These are phyloP conservation scores for Alectoris magna DNA, from an alignment of 2,797 vertebrate species.

Conservation along the genomic window DNA sequence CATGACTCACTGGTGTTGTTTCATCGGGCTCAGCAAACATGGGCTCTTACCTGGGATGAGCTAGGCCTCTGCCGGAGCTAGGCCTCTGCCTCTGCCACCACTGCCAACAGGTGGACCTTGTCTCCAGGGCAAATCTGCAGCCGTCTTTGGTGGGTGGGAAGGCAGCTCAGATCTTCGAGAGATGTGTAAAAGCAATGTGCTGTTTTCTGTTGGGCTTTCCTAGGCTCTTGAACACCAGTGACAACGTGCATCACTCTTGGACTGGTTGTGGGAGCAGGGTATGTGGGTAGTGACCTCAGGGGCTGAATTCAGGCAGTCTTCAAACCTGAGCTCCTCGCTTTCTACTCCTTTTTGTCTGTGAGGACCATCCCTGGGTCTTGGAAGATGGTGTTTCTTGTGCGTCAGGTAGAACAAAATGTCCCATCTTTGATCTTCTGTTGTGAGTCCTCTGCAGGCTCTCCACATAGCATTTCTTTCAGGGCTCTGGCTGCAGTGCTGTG, in stretches of 20 bases:
- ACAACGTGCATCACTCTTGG: neutral
- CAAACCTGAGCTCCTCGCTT: neutral
- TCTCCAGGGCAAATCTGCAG: neutral
- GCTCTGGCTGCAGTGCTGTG: neutral
- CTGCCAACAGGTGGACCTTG: neutral
- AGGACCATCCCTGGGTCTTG: rapidly evolving
- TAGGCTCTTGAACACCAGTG: neutral
- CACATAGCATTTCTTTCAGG: neutral
- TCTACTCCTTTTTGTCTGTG: rapidly evolving
- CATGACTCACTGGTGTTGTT: neutral
- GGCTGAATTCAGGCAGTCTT: neutral
- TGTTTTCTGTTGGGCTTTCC: neutral
- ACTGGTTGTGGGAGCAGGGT: neutral
- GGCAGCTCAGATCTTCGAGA: neutral
- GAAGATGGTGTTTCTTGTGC: neutral
- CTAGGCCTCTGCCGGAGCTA: neutral
- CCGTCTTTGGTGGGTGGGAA: neutral
- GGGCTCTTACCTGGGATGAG: neutral
- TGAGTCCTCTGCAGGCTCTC: neutral
- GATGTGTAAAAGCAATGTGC: neutral
- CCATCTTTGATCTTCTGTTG: neutral
- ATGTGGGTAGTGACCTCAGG: rapidly evolving
- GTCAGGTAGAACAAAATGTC: neutral
- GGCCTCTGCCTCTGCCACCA: neutral
- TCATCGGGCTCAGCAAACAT: neutral